Percentiles rank a stretch among this genome's conserved stretches.
Conservation (phyloP, 92 coral and sea anemone genomes). For the Porites divaricata region DNA sequence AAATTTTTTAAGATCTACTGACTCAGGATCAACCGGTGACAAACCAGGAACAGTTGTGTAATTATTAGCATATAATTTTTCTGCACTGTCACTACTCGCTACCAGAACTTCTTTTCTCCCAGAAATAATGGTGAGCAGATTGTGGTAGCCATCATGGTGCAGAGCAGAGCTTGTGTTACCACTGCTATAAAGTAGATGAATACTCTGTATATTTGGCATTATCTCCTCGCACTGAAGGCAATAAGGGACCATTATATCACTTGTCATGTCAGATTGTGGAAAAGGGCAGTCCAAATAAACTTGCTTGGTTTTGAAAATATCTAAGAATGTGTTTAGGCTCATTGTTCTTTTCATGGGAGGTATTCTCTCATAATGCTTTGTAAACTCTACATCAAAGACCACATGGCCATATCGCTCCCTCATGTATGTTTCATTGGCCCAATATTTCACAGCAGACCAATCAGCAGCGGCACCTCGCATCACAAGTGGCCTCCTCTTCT, state of each 20-base stretch:
- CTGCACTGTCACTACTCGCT: conserved; percentile 61
- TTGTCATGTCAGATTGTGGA: conserved; percentile 82
- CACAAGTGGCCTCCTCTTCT: conserved; percentile 81
- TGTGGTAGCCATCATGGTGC: conserved; percentile 93
- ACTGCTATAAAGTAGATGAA: conserved; percentile 86
- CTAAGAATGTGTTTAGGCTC: conserved; percentile 80
- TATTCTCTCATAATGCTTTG: conserved; percentile 78
- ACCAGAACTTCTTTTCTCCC: conserved; percentile 91
- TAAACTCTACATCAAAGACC: conserved; percentile 84
- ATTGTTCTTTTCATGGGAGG: conserved; percentile 89
- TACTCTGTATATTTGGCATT: conserved; percentile 66
- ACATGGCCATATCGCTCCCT: conserved; percentile 85
- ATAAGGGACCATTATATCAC: conserved; percentile 84
- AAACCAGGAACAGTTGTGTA: conserved; percentile 75
- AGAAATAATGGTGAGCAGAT: conserved; percentile 84
- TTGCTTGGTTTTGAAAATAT: conserved; percentile 76
- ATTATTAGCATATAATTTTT: conserved; percentile 71
- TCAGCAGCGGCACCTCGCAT: conserved; percentile 79
- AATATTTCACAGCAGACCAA: conserved; percentile 88
- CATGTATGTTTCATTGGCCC: conserved; percentile 90
- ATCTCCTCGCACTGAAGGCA: conserved; percentile 90
- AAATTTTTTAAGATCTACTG: conserved; percentile 84
- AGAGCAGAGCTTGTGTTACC: conserved; percentile 92
- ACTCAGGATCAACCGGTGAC: conserved; percentile 93
- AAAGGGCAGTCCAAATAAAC: conserved; percentile 94